A percentile compares a stretch with the other conserved stretches of the same genome.
phyloP scores from a whole-genome alignment of 2,113 vertebrate species.

The Chrysemys picta region DNA sequence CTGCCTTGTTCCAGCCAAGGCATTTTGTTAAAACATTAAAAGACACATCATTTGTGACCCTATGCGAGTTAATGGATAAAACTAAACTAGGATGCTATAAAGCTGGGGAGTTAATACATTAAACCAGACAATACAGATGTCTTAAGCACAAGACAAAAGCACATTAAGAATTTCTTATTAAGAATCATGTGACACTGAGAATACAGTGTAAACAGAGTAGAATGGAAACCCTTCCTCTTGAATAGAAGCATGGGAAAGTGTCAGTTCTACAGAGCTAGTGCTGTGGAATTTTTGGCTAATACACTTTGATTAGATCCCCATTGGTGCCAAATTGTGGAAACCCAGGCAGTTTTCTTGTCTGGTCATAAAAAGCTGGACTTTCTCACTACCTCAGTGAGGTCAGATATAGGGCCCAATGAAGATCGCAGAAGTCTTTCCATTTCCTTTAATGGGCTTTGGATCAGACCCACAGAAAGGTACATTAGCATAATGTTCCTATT shows the following conservation, averaged over 20 bases:
- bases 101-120: background rate
- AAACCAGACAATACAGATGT: background rate
- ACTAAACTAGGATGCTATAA: background rate
- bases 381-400: background rate
- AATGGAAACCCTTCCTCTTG: background rate
- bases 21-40: background rate
- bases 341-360: background rate
- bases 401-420: background rate
- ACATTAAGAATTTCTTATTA: background rate
- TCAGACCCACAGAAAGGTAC: background rate
- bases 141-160: background rate
- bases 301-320: background rate
- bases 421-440: background rate
- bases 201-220: background rate
- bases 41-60: conserved; percentile 9
- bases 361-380: conserved; percentile 22
- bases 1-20: conserved; percentile 51
- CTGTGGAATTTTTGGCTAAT: background rate
- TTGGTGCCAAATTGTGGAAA: background rate
- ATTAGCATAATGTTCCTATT: background rate
- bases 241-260: background rate
- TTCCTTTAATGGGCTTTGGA: background rate
- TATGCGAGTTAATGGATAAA: background rate
- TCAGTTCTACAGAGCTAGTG: background rate
- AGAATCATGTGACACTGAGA: background rate